Evolutionary conservation across 2,113 vertebrate genomes (phyloP), one percentile per base, ranked within the genome.

Genomic region (Pluvianellus socialis): DNA sequence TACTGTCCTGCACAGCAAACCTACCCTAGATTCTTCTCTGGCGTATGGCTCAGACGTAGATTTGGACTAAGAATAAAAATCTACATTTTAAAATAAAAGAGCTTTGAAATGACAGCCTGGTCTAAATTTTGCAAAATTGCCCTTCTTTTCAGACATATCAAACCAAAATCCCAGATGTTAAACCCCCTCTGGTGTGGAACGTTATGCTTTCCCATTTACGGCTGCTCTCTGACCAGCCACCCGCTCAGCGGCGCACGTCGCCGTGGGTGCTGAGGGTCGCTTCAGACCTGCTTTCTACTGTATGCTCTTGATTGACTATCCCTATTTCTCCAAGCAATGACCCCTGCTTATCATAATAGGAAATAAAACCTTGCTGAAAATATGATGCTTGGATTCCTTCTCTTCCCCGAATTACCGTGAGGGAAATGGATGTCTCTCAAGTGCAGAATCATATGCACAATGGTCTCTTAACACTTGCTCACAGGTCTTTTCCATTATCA

Each of bases 331-430:
- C 30, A 19, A 73, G 79, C 88, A 96, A 88, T 90, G 77, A 92
- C 87, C 72, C 86, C 71, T 93, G 81, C 53, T 92, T 63, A 82
- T 88, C 87, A 90, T 92, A 90, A 90, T 13, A 86, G 85, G 79
- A 94, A 94, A 96, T 93, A 95, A 95, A 96, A 93, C 52, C 77
- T 73, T 90, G 53, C 80, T 94, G 80, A 92, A 97, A 97, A 97
- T 90, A 90, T 0, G 9, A 79, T 40, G 74, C 77, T 59, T 63
- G 61, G 73, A 79, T 92, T 94, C 80, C 56, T 94, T 92, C 80
- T 95, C 89, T 76, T 91, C 59, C 70, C 49, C 79, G 77, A 95
- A 92, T 66, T 88, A 95, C 58, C 4, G 4, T 32, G 49, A 94
- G 84, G 62, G 40, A 96, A 95, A 95, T 79, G 49, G 77, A 95